These are phyloP conservation scores for Tilapia sparmanii DNA, from an alignment of 2,113 vertebrate genomes.

Conservation along the genomic window DNA sequence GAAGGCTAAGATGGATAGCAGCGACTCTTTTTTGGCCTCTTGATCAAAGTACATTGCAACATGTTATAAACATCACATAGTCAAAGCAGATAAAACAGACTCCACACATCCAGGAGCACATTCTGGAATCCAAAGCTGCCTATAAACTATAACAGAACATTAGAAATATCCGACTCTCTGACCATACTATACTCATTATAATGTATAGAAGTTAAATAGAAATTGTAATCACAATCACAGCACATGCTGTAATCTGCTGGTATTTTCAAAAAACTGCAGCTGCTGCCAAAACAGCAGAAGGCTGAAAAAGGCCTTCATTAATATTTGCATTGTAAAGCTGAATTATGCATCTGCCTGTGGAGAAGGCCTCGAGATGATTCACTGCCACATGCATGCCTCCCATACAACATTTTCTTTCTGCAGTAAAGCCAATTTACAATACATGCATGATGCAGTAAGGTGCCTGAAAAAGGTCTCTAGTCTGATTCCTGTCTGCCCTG, in stretches of 20 bases:
- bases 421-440: not conserved
- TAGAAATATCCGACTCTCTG: not conserved
- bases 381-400: not conserved
- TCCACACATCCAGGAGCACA: not conserved
- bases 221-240: not conserved
- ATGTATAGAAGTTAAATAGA: not conserved
- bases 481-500: not conserved
- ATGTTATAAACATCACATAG: not conserved
- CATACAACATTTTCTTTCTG: not conserved
- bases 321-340: slow-evolving; percentile 8
- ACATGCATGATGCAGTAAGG: not conserved
- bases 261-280: not conserved
- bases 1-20: fast-evolving
- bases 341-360: slow-evolving; percentile 8
- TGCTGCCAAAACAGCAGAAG: not conserved
- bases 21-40: not conserved
- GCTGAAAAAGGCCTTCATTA: not conserved
- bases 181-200: not conserved
- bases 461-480: not conserved
- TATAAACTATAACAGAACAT: not conserved
- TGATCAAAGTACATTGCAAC: not conserved
- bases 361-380: not conserved
- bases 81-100: not conserved
- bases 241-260: not conserved
- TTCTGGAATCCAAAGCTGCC: not conserved